A percentile compares a stretch with the other conserved stretches of the same genome.
Conservation (phyloP, 2,113 vertebrate species). For the Forbesichthys agassizii region DNA sequence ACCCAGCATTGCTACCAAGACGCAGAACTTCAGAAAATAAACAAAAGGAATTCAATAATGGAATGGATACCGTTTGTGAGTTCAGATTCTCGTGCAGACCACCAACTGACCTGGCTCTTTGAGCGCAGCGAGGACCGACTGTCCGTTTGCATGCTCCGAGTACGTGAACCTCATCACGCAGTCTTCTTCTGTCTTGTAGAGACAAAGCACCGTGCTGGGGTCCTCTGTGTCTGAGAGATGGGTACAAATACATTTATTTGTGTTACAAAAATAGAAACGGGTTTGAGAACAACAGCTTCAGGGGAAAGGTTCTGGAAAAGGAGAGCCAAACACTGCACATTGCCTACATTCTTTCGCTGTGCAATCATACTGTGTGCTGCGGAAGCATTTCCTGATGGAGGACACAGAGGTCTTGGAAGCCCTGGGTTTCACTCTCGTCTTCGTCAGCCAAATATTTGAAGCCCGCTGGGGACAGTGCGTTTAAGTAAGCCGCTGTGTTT, state of each 20-base stretch:
- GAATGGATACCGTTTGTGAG: not conserved
- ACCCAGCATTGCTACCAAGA: too few species aligned
- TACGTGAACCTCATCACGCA: conserved; percentile 98
- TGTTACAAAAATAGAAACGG: not conserved
- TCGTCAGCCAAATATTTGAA: conserved; percentile 33
- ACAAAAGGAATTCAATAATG: too few species aligned
- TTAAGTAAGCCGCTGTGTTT: conserved; percentile 16
- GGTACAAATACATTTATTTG: not conserved
- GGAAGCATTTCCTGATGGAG: conserved; percentile 7
- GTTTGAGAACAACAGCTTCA: not conserved
- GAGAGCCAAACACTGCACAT: conserved; percentile 7
- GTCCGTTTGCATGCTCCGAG: conserved; percentile 86
- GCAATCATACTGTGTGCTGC: conserved; percentile 28
- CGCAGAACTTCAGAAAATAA: too few species aligned
- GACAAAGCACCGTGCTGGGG: conserved; percentile 81
- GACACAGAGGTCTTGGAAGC: conserved; percentile 14
- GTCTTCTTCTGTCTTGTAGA: conserved; percentile 89
- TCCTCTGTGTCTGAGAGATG: conserved; percentile 81
- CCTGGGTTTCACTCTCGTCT: conserved; percentile 15
- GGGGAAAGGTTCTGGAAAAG: not conserved
- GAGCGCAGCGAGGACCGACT: conserved; percentile 87
- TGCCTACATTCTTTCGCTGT: conserved; percentile 22
- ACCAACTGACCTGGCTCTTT: conserved; percentile 85
- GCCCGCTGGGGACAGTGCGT: conserved; percentile 42
- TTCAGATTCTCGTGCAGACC: not conserved